phyloP scores from a whole-genome alignment of 1,140 invertebrate genomes.

The Polypedilum pembai region DNA sequence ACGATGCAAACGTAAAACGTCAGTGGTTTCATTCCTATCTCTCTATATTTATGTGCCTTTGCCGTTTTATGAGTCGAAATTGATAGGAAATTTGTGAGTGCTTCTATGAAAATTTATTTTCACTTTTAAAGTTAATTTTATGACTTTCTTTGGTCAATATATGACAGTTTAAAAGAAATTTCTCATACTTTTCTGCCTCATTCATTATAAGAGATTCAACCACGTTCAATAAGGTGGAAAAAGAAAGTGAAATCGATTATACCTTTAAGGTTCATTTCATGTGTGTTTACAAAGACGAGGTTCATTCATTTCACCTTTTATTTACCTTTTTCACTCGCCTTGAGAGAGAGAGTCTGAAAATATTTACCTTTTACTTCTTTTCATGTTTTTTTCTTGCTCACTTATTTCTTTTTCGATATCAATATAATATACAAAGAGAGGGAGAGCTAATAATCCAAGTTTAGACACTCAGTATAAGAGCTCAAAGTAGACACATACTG shows the following conservation, averaged over 20 bases:
- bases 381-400: background rate
- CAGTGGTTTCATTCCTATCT: constrained; percentile 15
- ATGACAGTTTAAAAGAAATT: too few relatives aligned
- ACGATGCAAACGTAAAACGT: constrained; percentile 21
- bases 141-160: too few relatives aligned
- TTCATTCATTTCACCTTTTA: background rate
- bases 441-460: too few relatives aligned
- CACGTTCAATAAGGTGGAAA: background rate
- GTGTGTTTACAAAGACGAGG: background rate
- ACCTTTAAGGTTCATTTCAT: constrained; percentile 27
- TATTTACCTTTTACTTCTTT: constrained; percentile 24
- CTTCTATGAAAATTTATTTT: too few relatives aligned
- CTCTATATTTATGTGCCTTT: background rate
- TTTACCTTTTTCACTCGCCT: background rate
- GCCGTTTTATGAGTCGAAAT: background rate
- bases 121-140: too few relatives aligned
- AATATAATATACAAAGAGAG: too few relatives aligned
- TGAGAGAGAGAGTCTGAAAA: background rate
- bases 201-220: background rate
- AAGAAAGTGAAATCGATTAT: constrained; percentile 25
- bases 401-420: background rate
- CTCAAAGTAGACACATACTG: too few relatives aligned
- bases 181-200: too few relatives aligned
- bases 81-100: too few relatives aligned
- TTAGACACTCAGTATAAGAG: too few relatives aligned